Base-by-base conservation (phyloP, 2,888 invertebrate genomes). In the Alsophila aescularia region DNA sequence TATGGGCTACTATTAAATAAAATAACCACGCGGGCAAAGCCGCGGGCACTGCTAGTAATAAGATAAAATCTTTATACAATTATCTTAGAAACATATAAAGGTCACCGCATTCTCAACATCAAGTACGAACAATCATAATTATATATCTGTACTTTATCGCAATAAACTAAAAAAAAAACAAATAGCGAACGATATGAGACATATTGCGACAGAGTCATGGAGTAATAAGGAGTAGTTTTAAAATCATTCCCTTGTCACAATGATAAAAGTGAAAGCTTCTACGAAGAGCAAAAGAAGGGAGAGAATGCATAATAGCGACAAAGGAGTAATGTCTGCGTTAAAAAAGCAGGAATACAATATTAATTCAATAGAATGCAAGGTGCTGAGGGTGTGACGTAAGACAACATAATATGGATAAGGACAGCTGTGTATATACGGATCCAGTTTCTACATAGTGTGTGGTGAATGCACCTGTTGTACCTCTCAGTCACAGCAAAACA, bases 381-480 rank as follows among this genome's bases (percentile, higher is more conserved):
- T 75, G 77, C 60, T 68, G 63, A 58, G 27, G 55, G 34, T 51
- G 62, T 69, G 70, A 75, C 77, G 71, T 71, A 69, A 74, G 31
- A 32, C 52, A 57, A 62, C 74, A 70, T 69, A n/a, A n/a, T n/a
- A 70, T 72, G 64, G 55, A 39, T 55, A 42, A 41, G 51, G 31
- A 16, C 24, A 18, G 31, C 21, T 32, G 29, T 9, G 13, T 8
- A 42, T 32, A 43, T 6, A 34, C 43, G 21, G 43, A 31, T 0
- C 7, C 3, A 32, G 6, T 13, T 8, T 32, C 6, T n/a, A n/a
- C n/a, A n/a, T n/a, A n/a, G n/a, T 12, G 32, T 6, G 16, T 12
- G 10, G 1, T 5, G 9, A n/a, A 32, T 18, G 1, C 8, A 13
- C 43, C 12, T 39, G 12, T 24, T 18, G n/a, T 21, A n/a, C n/a